Evolutionary conservation across 35 echinoderm and acorn worm species (phyloP), one percentile per base, ranked within the genome.

Genomic region (Ophiothrix spiculata): DNA sequence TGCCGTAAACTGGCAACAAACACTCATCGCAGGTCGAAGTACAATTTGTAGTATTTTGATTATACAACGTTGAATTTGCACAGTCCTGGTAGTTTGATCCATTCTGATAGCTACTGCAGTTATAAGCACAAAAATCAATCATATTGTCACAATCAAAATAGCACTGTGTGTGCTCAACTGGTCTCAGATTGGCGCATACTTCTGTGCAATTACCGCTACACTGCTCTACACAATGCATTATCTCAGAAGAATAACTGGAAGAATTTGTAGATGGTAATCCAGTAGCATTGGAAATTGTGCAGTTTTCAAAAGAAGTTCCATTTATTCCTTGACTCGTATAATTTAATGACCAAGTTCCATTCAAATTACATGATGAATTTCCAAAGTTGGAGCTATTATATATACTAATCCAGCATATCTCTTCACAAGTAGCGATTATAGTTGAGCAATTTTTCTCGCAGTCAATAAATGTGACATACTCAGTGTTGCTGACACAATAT

Each of bases 61-160:
- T n/a, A n/a, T n/a, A n/a, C n/a, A n/a, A n/a, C n/a, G n/a, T n/a
- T n/a, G n/a, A n/a, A n/a, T n/a, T n/a, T n/a, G n/a, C 77, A 12
- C 75, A 4, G 19, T 16, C 34, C 23, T 82, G 76, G 64, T 33
- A 21, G 49, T 39, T 33, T 83, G 75, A 82, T 77, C 19, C 40
- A 79, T 84, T 63, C 42, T 17, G 69, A 64, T 56, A 82, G 2
- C 77, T 64, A 10, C 46, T 15, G 40, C 69, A 16, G 19, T 85
- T n/a, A 19, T 42, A 0, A 17, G 39, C 32, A 35, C 84, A 91
- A 28, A 23, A 75, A 25, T 0, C 32, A 0, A 83, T 38, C 38
- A 56, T 82, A 39, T 39, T 31, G 31, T 77, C 64, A 64, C 87
- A 89, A 46, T 45, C 64, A 17, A 19, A 36, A 32, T 75, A 74